Percentiles rank a stretch among this genome's conserved stretches.
These are phyloP conservation scores for Cettia cetti DNA, from an alignment of 2,113 vertebrate genomes.

Conservation along the genomic window DNA sequence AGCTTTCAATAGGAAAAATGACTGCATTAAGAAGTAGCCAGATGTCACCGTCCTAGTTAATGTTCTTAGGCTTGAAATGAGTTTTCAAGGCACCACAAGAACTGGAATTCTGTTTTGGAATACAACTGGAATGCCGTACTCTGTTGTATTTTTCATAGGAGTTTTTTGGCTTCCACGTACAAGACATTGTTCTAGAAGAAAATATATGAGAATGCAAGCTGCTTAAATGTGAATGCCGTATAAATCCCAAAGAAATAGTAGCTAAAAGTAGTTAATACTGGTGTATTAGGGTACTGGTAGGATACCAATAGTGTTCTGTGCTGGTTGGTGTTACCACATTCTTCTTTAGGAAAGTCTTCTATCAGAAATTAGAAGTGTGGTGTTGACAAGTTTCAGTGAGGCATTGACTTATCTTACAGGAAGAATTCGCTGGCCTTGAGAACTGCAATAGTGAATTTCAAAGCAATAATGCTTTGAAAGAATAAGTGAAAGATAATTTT, in stretches of 20 bases:
- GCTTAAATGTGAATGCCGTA: background rate
- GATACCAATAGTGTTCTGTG: background rate
- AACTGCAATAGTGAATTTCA: background rate
- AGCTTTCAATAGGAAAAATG: background rate
- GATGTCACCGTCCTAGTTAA: background rate
- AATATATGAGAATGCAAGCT: background rate
- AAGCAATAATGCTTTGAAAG: background rate
- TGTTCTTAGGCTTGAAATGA: background rate
- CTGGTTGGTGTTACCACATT: background rate
- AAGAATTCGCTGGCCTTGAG: background rate
- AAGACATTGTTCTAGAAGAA: background rate
- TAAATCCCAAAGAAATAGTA: background rate
- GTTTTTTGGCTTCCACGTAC: background rate
- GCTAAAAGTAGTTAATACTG: background rate
- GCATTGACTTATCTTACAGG: background rate
- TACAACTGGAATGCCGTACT: background rate
- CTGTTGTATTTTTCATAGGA: background rate
- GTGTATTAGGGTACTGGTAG: background rate
- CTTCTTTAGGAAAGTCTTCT: background rate
- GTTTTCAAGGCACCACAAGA: background rate
- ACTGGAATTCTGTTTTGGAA: background rate
- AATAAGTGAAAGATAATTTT: background rate
- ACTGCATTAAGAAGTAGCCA: background rate
- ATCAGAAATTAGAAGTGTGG: background rate
- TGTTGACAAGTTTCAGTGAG: background rate